Conservation (phyloP, 2,888 invertebrate genomes). For the Apodemia duryi region DNA sequence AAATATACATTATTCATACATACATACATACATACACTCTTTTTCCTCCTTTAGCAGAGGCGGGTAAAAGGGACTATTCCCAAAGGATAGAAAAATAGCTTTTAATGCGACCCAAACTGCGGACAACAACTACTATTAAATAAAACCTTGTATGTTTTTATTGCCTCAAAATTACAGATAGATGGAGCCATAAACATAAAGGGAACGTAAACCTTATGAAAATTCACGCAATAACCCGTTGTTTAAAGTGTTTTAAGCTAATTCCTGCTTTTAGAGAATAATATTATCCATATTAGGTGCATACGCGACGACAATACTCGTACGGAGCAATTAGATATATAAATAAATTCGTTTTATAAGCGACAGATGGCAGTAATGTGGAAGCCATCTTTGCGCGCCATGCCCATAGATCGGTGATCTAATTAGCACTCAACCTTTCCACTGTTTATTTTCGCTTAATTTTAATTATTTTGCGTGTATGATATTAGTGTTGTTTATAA, state of each 20-base stretch:
- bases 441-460: conserved; percentile 16
- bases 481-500: not conserved
- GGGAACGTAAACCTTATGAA: conserved; percentile 60
- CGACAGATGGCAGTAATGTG: conserved; percentile 70
- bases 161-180: conserved; percentile 37
- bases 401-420: conserved; percentile 70
- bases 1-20: too few species aligned
- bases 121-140: conserved; percentile 3
- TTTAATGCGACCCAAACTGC: too few species aligned
- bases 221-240: conserved; percentile 51
- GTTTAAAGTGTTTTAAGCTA: conserved; percentile 45
- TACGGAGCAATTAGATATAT: conserved; percentile 71
- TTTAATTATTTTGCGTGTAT: not conserved
- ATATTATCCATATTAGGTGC: conserved; percentile 72
- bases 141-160: not conserved
- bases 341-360: conserved; percentile 71
- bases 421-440: conserved; percentile 47
- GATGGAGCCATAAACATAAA: conserved; percentile 42
- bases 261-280: conserved; percentile 58
- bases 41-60: too few species aligned
- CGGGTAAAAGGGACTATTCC: too few species aligned
- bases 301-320: conserved; percentile 61
- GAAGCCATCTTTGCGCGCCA: conserved; percentile 57
- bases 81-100: too few species aligned
- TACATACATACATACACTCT: too few species aligned